Evolutionary conservation across 2,797 vertebrate species (phyloP).

Genomic region (Acipenser oxyrinchus): DNA sequence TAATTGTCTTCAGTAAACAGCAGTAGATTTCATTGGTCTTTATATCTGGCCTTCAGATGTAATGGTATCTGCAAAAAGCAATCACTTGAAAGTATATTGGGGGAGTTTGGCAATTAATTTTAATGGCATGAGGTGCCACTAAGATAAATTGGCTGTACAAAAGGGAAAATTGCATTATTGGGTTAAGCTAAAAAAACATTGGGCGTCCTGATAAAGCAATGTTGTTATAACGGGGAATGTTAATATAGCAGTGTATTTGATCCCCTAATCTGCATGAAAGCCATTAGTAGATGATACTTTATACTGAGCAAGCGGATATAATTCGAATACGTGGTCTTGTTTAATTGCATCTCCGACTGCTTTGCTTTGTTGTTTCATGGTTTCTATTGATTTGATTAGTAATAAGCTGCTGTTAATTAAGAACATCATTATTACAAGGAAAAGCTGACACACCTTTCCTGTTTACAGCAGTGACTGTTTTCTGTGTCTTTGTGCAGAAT

Average conservation of each 20-base stretch:
- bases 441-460: too few relatives aligned
- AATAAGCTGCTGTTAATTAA: background rate
- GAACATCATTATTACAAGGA: too few relatives aligned
- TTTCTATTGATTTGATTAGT: background rate
- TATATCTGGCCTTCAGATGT: background rate
- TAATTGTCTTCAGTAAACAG: background rate
- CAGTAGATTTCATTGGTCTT: background rate
- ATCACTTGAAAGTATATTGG: background rate
- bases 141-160: background rate
- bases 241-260: too few relatives aligned
- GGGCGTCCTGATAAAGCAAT: background rate
- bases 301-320: background rate
- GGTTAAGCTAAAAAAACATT: too few relatives aligned
- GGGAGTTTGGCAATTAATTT: conserved; percentile 3
- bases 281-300: too few relatives aligned
- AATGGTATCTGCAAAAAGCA: background rate
- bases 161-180: conserved; percentile 1
- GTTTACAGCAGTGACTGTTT: too few relatives aligned
- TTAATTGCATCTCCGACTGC: background rate
- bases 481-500: too few relatives aligned
- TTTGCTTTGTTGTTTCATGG: background rate
- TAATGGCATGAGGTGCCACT: conserved; percentile 2
- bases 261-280: too few relatives aligned
- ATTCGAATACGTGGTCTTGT: background rate
- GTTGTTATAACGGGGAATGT: too few relatives aligned